These are phyloP conservation scores for Luffia ferchaultella DNA, from an alignment of 2,888 invertebrate genomes.

Conservation along the genomic window DNA sequence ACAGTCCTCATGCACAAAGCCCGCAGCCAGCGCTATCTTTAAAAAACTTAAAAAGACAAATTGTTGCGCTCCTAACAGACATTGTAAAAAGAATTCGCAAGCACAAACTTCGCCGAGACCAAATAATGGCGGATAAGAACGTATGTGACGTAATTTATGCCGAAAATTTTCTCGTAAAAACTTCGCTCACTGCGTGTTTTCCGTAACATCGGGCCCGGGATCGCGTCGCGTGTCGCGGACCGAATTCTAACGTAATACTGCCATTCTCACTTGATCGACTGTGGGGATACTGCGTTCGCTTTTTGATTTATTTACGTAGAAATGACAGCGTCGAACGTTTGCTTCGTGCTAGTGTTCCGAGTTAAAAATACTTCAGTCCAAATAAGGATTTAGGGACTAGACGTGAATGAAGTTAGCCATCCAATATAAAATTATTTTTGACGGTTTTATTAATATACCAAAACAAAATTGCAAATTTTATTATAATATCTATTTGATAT, in stretches of 20 bases:
- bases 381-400: no score
- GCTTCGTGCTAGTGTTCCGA: neutral
- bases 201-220: constrained; percentile 22
- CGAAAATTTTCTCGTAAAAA: constrained; percentile 11
- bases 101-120: constrained; percentile 36
- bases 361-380: no score
- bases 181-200: constrained; percentile 24
- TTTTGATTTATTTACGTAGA: neutral
- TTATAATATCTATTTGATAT: no score
- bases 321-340: neutral
- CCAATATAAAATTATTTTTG: no score
- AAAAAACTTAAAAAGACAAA: constrained; percentile 27
- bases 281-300: neutral
- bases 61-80: constrained; percentile 35
- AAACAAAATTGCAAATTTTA: no score
- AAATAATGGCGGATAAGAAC: constrained; percentile 51
- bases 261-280: neutral
- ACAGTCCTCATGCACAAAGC: neutral
- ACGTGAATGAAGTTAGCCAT: no score
- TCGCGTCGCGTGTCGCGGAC: neutral
- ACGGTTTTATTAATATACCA: no score
- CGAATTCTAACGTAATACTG: neutral
- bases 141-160: constrained; percentile 47
- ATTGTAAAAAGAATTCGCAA: constrained; percentile 38
- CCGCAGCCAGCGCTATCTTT: neutral